Evolutionary conservation across 2,113 vertebrate species (phyloP).

Genomic region (Uropsilus gracilis): DNA sequence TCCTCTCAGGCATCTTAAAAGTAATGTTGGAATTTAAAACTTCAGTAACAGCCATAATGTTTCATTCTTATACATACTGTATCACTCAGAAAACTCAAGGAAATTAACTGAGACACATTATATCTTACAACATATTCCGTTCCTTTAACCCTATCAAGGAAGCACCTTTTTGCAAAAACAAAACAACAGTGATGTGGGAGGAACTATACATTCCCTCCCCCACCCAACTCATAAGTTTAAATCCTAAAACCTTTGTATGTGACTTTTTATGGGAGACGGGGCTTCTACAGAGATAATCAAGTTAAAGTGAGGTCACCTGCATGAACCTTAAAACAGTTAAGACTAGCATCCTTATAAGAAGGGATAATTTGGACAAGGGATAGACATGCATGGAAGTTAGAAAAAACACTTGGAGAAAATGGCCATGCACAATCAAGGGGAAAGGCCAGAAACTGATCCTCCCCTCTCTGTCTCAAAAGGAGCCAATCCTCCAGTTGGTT

Average conservation of each 20-base stretch:
- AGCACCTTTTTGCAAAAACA: not conserved
- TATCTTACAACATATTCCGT: not conserved
- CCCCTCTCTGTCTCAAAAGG: not conserved
- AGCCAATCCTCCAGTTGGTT: not conserved
- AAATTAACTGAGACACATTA: constrained; percentile 39
- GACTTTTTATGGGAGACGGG: not conserved
- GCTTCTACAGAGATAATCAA: not conserved
- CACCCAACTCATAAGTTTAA: not conserved
- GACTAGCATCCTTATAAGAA: not conserved
- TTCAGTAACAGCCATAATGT: not conserved
- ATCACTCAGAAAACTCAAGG: constrained; percentile 54
- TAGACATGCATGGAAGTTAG: not conserved
- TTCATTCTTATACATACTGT: constrained; percentile 16
- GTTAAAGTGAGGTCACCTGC: not conserved
- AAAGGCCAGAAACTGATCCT: not conserved
- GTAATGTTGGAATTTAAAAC: constrained; percentile 59
- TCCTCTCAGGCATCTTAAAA: constrained; percentile 31
- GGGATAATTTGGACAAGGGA: not conserved
- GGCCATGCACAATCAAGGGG: not conserved
- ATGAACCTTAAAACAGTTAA: not conserved
- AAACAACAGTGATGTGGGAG: not conserved
- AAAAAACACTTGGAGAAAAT: not conserved
- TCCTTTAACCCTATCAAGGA: constrained; percentile 20
- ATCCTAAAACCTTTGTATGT: not conserved
- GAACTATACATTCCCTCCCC: not conserved